Evolutionary conservation across 2,888 invertebrate genomes (phyloP).

Genomic region (Steinernema carpocapsae): DNA sequence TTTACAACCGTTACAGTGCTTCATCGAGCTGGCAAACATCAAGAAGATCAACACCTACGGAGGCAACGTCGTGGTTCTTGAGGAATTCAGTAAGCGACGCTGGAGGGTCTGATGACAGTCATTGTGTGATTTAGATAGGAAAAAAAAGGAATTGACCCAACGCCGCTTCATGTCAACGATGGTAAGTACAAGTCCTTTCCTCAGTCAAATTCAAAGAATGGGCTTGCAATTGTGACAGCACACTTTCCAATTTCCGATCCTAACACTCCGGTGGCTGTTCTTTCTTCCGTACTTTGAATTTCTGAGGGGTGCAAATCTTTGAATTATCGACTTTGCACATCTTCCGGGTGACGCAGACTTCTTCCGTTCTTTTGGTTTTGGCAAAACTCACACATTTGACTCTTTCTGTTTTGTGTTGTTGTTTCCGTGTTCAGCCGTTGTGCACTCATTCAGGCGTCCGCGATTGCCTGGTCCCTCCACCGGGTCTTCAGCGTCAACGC

Average conservation of each 20-base stretch:
- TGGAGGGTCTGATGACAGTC: not conserved
- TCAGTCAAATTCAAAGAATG: slow-evolving; percentile 78
- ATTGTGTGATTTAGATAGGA: slow-evolving; percentile 82
- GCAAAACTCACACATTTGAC: slow-evolving; percentile 14
- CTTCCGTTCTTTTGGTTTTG: not conserved
- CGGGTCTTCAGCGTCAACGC: slow-evolving; percentile 64
- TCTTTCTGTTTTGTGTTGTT: slow-evolving; percentile 74
- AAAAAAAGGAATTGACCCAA: slow-evolving; percentile 92
- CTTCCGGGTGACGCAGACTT: not conserved
- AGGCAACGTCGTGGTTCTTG: slow-evolving; percentile 97
- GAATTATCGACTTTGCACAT: slow-evolving; percentile 18
- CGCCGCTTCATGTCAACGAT: slow-evolving; percentile 95
- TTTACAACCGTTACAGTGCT: slow-evolving; percentile 82
- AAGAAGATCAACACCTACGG: slow-evolving; percentile 99
- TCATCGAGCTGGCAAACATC: slow-evolving; percentile 97
- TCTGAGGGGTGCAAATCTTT: not conserved
- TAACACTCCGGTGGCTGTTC: not conserved
- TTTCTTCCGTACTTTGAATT: not conserved
- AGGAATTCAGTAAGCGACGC: slow-evolving; percentile 91
- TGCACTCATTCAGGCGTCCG: slow-evolving; percentile 55
- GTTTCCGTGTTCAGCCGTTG: slow-evolving; percentile 25
- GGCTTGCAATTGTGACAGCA: slow-evolving; percentile 80
- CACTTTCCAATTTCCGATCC: slow-evolving; percentile 74
- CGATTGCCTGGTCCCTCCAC: slow-evolving; percentile 66
- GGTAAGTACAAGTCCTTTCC: slow-evolving; percentile 76